These are phyloP conservation scores for Listrodromus nycthemerus DNA, from an alignment of 2,888 invertebrate species.

Conservation along the genomic window DNA sequence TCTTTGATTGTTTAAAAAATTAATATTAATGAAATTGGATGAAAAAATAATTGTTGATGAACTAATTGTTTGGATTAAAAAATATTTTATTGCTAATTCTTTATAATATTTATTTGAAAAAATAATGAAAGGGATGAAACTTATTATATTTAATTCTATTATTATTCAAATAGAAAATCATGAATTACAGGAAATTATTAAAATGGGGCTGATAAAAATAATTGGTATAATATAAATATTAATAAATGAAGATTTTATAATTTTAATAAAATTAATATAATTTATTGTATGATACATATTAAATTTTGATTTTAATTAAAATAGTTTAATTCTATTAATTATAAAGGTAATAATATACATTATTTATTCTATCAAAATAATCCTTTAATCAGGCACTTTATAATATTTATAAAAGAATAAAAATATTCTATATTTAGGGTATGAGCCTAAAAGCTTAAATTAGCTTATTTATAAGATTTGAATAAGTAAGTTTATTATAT, in stretches of 20 bases:
- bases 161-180: constrained; percentile 87
- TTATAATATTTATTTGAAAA: constrained; percentile 71
- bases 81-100: constrained; percentile 86
- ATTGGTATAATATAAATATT: constrained; percentile 86
- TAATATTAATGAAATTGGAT: constrained; percentile 78
- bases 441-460: too few relatives aligned
- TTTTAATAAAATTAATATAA: too few relatives aligned
- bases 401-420: constrained; percentile 75
- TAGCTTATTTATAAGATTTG: too few relatives aligned
- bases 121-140: constrained; percentile 87
- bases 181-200: constrained; percentile 85
- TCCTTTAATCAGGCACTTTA: constrained; percentile 87
- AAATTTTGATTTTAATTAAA: constrained; percentile 87
- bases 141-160: constrained; percentile 88
- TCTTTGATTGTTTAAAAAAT: constrained; percentile 82
- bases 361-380: constrained; percentile 88
- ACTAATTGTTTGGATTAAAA: constrained; percentile 87
- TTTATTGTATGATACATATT: constrained; percentile 84
- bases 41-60: constrained; percentile 86
- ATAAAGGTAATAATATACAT: constrained; percentile 62
- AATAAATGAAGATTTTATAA: constrained; percentile 51
- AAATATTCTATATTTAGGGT: constrained; percentile 60
- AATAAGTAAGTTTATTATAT: too few relatives aligned
- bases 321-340: constrained; percentile 87
- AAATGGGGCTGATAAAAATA: constrained; percentile 85